phyloP scores from a whole-genome alignment of 2,888 invertebrate species.

The Amiota minor region DNA sequence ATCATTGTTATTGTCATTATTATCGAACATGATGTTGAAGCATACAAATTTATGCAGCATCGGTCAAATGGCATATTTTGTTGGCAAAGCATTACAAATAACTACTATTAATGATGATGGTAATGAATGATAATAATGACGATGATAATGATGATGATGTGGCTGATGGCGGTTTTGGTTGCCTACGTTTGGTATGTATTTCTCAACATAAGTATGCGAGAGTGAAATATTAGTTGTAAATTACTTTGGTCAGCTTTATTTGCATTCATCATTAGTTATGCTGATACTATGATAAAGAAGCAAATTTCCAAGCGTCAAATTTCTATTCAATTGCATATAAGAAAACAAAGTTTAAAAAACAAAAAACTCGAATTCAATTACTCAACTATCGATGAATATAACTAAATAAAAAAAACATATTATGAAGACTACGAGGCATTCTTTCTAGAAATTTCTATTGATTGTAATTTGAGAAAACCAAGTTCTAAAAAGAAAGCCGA shows the following conservation, averaged over 20 bases:
- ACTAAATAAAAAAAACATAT: too few relatives aligned
- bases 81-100: background rate
- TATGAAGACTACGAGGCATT: too few relatives aligned
- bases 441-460: too few relatives aligned
- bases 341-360: too few relatives aligned
- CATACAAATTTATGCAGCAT: conserved; percentile 12
- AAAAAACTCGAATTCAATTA: too few relatives aligned
- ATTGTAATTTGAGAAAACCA: too few relatives aligned
- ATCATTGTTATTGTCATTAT: background rate
- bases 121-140: too few relatives aligned
- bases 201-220: background rate
- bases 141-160: background rate
- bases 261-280: conserved; percentile 1
- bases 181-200: background rate
- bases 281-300: background rate
- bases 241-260: conserved; percentile 21
- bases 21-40: background rate
- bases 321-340: too few relatives aligned
- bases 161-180: background rate
- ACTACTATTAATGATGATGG: too few relatives aligned
- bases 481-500: too few relatives aligned
- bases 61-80: background rate
- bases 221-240: conserved; percentile 25
- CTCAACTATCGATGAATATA: too few relatives aligned
- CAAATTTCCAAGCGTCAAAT: too few relatives aligned